Base-by-base conservation (phyloP, 2,113 vertebrate genomes). In the Pseudorhombus dupliciocellatus region DNA sequence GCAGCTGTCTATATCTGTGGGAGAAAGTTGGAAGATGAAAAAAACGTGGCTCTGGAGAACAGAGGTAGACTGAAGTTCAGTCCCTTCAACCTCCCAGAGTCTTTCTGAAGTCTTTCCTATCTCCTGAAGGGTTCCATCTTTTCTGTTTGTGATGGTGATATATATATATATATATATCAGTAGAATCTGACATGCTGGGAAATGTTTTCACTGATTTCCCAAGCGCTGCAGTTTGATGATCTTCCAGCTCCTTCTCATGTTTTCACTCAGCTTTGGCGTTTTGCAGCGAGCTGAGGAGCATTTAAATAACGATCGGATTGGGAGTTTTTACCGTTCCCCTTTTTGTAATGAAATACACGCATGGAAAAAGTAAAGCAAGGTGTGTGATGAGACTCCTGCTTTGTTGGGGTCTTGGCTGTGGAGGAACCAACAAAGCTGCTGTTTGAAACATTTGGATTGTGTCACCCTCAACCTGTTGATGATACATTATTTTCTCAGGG, bases 161-260 rank as follows among this genome's bases (percentile, higher is more conserved):
- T 73, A 61, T 81, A 66, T 80, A 56, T 84, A 82, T 72, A 30
- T 73, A 61, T 81, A 66, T 80, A 56, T 84, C 75, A 68, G 66
- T 73, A 70, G 75, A 85, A 81, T 75, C 70, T 48, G 74, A 69
- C 66, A 75, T 75, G 61, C 65, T 78, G 70, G 64, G 50, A 79
- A 70, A 73, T 44, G 60, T 75, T 80, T 68, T 55, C 51, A 34
- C 61, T 2, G 5, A 28, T 72, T 83, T 79, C 57, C 74, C 54
- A 67, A 58, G 55, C 79, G 84, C 77, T 75, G 78, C 80, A 75
- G 79, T 83, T 79, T 87, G 79, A 81, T 67, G 57, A 65, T 59
- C 34, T 50, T 76, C 68, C 81, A 87, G 52, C 73, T 53, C 60
- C 60, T 30, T 75, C 68, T 85, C 48, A 80, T 79, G 65, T 86